A percentile compares a stretch with the other conserved stretches of the same genome.
Conservation (phyloP, 2,797 vertebrate species). For the Hipposideros larvatus region DNA sequence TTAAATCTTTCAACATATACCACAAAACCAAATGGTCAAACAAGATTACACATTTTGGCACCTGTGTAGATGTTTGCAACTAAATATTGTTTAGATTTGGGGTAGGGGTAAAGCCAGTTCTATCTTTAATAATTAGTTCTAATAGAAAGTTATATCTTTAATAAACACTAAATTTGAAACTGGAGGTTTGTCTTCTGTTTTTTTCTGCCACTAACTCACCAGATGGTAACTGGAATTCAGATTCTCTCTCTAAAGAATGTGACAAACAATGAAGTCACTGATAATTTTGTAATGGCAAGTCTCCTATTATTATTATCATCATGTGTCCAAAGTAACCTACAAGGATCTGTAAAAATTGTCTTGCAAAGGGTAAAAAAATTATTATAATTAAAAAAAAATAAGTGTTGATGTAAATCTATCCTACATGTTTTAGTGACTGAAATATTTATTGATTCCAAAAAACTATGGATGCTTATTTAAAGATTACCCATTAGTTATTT, state of each 20-base stretch:
- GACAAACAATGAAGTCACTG: neutral
- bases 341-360: neutral
- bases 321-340: neutral
- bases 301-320: neutral
- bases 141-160: too few species aligned
- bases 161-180: slow-evolving; percentile 31
- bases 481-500: neutral
- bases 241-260: neutral
- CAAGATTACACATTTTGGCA: neutral
- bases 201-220: neutral
- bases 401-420: neutral
- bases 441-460: neutral
- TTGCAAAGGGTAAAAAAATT: neutral
- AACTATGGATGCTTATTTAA: neutral
- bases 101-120: neutral
- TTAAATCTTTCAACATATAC: neutral
- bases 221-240: neutral
- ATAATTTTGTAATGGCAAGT: neutral
- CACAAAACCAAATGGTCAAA: neutral
- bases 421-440: neutral
- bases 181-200: neutral
- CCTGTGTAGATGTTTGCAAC: neutral
- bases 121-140: neutral
- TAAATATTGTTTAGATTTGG: neutral
- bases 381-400: neutral